These are phyloP conservation scores for Tenthredo mesomela DNA, from an alignment of 2,888 invertebrate species.

Conservation along the genomic window DNA sequence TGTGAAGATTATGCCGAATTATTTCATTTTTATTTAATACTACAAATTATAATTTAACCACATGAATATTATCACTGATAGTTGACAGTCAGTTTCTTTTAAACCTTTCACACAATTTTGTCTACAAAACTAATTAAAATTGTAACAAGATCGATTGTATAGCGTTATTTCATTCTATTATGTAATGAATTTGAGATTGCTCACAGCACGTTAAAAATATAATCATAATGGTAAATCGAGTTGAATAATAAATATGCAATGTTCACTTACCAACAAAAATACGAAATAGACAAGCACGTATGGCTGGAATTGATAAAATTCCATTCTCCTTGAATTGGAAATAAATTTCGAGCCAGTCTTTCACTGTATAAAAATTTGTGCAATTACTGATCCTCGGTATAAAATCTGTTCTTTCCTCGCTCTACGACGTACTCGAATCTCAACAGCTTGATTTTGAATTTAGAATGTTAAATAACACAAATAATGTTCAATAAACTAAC, in stretches of 20 bases:
- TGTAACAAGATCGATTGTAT: background rate
- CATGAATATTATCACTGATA: background rate
- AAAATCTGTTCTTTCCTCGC: no score
- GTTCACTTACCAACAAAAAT: conserved; percentile 24
- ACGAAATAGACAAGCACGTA: background rate
- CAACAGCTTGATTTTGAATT: background rate
- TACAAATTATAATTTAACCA: background rate
- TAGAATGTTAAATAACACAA: background rate
- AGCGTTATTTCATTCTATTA: no score
- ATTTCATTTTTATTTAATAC: background rate
- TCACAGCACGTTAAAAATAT: background rate
- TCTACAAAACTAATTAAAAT: background rate
- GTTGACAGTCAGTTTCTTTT: background rate
- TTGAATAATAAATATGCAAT: background rate
- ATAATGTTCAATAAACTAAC: background rate
- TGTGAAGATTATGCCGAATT: background rate
- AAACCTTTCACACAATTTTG: background rate
- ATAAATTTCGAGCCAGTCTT: background rate
- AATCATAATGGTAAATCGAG: background rate
- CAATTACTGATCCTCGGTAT: background rate
- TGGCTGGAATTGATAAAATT: conserved; percentile 8
- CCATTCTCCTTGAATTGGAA: background rate
- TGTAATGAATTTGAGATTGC: no score
- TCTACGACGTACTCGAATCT: background rate
- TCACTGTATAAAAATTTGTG: background rate